Evolutionary conservation across 2,113 vertebrate genomes (phyloP), one percentile per base, ranked within the genome.

Genomic region (Mesocricetus auratus): DNA sequence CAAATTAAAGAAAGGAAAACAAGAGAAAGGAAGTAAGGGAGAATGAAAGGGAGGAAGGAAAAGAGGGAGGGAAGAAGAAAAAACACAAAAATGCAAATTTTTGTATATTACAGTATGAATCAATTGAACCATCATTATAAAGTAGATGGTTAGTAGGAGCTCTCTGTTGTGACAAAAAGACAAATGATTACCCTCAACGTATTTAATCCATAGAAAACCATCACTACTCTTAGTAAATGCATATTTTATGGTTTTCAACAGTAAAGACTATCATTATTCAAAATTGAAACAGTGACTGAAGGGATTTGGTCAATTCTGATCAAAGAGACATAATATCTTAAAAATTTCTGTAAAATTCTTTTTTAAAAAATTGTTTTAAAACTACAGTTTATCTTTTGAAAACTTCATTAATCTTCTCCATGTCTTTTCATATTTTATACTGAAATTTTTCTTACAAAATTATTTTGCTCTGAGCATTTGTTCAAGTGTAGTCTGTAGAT

Each of bases 281-380:
- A 94, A 93, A 90, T 45, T 89, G 4, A 97, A 73, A 36, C 7
- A 78, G 31, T 33, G 39, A 24, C 9, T 94, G 19, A 39, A 24
- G 36, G 16, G 88, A 94, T 1, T 79, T 69, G 17, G 68, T 74
- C 22, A 90, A 75, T 85, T 95, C 24, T 83, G 39, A 29, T 79
- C 74, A 39, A 47, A 16, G 81, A 45, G 1, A 75, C 79, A 94
- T n/a, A 82, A 10, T 31, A 75, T 53, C 94, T 53, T 95, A 77
- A 33, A 33, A 93, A 97, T 22, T 93, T 50, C 1, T 95, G n/a
- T 91, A 69, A 66, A 97, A 56, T 0, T 69, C 53, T 21, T 11
- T 92, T 13, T 45, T n/a, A 94, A 89, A 94, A 87, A 85, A 62
- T 10, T 91, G 29, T 26, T 94, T 83, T 42, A 50, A 89, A 96